Evolutionary conservation across 53 echinoderm and acorn worm genomes (phyloP).

Genomic region (Temnopleurus reevesii): DNA sequence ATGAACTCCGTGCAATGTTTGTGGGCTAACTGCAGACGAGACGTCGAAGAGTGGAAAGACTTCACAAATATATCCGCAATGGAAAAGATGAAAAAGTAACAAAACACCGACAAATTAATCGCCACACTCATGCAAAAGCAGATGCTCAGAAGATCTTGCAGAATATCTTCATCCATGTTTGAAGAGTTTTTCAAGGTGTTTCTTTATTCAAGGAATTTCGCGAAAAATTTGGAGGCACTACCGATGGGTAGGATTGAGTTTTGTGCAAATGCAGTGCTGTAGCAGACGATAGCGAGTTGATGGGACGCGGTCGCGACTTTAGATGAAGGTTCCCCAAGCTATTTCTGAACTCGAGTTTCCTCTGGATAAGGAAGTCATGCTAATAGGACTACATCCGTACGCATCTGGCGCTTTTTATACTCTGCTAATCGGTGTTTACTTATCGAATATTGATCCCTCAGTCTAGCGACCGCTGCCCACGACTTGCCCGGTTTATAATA

Average conservation of each 20-base stretch:
- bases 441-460: constrained; percentile 32
- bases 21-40: constrained; percentile 26
- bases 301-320: background rate
- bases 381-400: constrained; percentile 52
- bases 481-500: background rate
- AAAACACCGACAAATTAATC: constrained; percentile 41
- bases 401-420: constrained; percentile 54
- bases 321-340: background rate
- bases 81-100: constrained; percentile 46
- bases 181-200: background rate
- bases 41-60: background rate
- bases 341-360: constrained; percentile 52
- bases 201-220: background rate
- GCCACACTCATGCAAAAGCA: constrained; percentile 9
- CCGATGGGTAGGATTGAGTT: background rate
- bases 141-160: background rate
- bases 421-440: constrained; percentile 42
- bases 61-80: constrained; percentile 48
- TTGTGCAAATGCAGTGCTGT: background rate
- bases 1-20: constrained; percentile 59
- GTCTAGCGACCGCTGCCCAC: background rate
- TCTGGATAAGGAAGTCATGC: constrained; percentile 34
- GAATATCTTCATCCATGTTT: constrained; percentile 13
- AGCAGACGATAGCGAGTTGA: constrained; percentile 13
- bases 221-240: background rate